These are phyloP conservation scores for Megalopta genalis DNA, from an alignment of 1,140 invertebrate genomes.

Conservation along the genomic window DNA sequence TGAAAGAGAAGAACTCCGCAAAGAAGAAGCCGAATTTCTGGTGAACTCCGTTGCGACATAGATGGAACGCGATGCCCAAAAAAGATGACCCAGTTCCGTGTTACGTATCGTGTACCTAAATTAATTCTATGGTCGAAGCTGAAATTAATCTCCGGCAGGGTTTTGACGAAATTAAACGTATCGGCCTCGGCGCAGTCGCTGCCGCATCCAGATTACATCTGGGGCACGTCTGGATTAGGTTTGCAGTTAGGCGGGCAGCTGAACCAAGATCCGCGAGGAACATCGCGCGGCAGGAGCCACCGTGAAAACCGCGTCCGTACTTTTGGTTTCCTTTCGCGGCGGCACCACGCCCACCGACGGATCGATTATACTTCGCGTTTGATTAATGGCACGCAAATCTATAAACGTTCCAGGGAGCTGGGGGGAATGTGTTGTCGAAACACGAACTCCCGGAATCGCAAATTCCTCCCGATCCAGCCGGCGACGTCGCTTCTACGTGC, in stretches of 20 bases:
- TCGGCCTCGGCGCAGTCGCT: too few species aligned
- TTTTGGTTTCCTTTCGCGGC: not conserved
- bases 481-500: not conserved
- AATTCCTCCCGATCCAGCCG: slow-evolving; percentile 21
- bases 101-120: too few species aligned
- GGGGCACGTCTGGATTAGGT: not conserved
- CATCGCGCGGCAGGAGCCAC: not conserved
- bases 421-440: slow-evolving; percentile 5
- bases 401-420: slow-evolving; percentile 12
- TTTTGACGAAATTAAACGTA: too few species aligned
- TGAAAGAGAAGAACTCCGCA: too few species aligned
- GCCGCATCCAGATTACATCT: too few species aligned
- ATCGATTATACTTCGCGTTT: slow-evolving; percentile 30
- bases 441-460: not conserved
- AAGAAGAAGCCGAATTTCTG: too few species aligned
- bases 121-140: too few species aligned
- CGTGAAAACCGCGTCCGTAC: not conserved
- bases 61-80: too few species aligned
- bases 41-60: too few species aligned
- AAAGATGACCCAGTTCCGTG: too few species aligned
- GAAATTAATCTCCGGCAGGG: too few species aligned
- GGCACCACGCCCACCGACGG: slow-evolving; percentile 5
- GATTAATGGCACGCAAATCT: slow-evolving; percentile 36
- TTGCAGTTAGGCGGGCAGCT: too few species aligned
- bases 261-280: not conserved